Conservation (phyloP, 2,797 vertebrate species). For the Arremon brunneinucha region DNA sequence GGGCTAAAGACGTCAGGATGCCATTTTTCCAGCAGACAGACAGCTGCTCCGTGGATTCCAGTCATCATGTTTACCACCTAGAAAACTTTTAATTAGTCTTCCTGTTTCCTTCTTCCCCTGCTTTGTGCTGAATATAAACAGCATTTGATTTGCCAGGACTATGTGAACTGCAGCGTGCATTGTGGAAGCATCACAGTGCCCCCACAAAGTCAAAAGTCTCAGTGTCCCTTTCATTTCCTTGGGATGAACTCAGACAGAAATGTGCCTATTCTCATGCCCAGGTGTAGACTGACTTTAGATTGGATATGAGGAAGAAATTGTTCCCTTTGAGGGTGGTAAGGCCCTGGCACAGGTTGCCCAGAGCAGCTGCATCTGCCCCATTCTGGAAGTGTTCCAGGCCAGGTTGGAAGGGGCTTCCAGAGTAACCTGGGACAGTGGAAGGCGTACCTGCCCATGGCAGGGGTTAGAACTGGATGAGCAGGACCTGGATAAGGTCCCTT, state of each 20-base stretch:
- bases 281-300: neutral
- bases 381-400: neutral
- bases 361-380: neutral
- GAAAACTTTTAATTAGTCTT: constrained; percentile 15
- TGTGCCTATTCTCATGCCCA: neutral
- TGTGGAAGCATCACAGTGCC: neutral
- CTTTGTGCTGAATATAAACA: neutral
- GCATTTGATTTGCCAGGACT: neutral
- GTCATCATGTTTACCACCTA: neutral
- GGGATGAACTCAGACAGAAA: neutral
- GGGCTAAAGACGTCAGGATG: neutral
- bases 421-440: neutral
- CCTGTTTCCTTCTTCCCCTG: neutral
- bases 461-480: no score
- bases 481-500: neutral
- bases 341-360: neutral
- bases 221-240: neutral
- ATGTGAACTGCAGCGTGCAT: neutral
- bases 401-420: neutral
- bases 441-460: neutral
- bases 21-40: neutral
- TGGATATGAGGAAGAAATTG: neutral
- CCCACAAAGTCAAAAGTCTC: neutral
- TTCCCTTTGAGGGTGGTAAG: neutral
- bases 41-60: neutral